Percentiles rank a stretch among this genome's conserved stretches.
phyloP scores from a whole-genome alignment of 2,113 vertebrate genomes.

The Syrrhaptes paradoxus region DNA sequence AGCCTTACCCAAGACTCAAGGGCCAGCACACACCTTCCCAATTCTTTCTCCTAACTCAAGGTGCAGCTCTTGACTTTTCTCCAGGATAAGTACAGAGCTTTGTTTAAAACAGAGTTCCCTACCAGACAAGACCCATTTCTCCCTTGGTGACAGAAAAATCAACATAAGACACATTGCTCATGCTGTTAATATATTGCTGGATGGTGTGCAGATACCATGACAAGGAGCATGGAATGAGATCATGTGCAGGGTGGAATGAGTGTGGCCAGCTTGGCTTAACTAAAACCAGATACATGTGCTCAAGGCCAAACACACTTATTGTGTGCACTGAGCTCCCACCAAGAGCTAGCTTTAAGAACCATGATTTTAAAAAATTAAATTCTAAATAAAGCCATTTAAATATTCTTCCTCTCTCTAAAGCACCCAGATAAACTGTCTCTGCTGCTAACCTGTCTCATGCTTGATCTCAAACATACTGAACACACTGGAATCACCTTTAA shows the following conservation, averaged over 20 bases:
- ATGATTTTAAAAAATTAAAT: neutral
- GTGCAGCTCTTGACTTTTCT: neutral
- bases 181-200: slow-evolving; percentile 11
- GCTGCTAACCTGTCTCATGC: neutral
- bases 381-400: slow-evolving; percentile 2
- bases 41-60: neutral
- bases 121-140: slow-evolving; percentile 30
- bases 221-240: slow-evolving; percentile 46
- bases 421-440: neutral
- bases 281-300: slow-evolving; percentile 26
- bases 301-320: slow-evolving; percentile 27
- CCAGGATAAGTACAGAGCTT: neutral
- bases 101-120: slow-evolving; percentile 9
- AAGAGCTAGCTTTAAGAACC: slow-evolving; percentile 11
- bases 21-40: neutral
- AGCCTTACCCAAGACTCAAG: neutral
- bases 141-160: slow-evolving; percentile 38
- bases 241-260: slow-evolving; percentile 37
- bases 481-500: neutral
- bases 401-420: neutral
- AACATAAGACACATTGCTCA: slow-evolving; percentile 33
- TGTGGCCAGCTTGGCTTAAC: slow-evolving; percentile 52
- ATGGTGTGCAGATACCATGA: slow-evolving; percentile 44
- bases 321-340: slow-evolving; percentile 1
- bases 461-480: neutral